Evolutionary conservation across 2,113 vertebrate genomes (phyloP).

Genomic region (Anser cygnoides): DNA sequence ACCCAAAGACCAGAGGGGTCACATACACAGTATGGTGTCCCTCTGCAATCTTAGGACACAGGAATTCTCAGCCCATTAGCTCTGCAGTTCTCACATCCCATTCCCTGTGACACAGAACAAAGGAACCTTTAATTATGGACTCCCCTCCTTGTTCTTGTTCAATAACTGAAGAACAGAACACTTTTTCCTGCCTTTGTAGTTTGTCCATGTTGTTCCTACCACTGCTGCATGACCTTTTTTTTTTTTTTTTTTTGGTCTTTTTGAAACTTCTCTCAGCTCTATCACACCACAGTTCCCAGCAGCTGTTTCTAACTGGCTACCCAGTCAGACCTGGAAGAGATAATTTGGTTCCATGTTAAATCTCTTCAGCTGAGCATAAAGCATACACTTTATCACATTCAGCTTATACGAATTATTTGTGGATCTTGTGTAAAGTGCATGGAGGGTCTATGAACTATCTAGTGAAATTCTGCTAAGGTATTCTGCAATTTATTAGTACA

Average conservation of each 20-base stretch:
- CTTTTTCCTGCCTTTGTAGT: not conserved
- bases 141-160: not conserved
- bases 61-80: not conserved
- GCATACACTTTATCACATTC: not conserved
- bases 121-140: not conserved
- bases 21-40: not conserved
- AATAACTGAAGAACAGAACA: not conserved
- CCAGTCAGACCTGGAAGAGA: not conserved
- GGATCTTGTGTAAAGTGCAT: not conserved
- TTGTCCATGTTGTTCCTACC: not conserved
- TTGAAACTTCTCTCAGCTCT: not conserved
- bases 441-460: not conserved
- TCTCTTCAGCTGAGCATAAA: not conserved
- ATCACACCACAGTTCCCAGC: not conserved
- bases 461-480: not conserved
- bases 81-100: not conserved
- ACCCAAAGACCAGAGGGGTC: not conserved
- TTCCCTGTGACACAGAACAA: not conserved
- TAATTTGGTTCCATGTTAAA: not conserved
- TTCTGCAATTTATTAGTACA: not conserved
- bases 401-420: not conserved
- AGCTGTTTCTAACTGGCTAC: not conserved
- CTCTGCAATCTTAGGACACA: not conserved
- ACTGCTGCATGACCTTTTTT: not conserved
- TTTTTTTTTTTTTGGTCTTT: not conserved